Conservation (phyloP, 2,797 vertebrate genomes). For the Pangasius macronema region DNA sequence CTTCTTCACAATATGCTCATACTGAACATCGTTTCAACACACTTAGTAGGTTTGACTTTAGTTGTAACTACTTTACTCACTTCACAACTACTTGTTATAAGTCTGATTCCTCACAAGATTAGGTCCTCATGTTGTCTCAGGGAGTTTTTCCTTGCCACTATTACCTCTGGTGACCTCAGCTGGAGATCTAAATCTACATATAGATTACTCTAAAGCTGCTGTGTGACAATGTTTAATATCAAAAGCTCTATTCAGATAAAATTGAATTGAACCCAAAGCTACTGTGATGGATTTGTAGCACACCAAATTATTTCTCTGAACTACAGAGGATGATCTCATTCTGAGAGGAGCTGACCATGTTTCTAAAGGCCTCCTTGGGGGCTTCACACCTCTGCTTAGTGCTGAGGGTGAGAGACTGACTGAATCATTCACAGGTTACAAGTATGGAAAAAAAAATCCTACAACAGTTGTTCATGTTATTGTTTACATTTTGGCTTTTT, state of each 20-base stretch:
- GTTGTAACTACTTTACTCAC: background rate
- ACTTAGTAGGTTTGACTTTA: background rate
- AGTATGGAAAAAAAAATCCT: background rate
- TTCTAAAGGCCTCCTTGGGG: background rate
- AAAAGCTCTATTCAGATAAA: background rate
- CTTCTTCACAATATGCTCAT: background rate
- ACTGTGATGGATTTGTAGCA: background rate
- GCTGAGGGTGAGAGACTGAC: slow-evolving; percentile 22
- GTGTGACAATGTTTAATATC: background rate
- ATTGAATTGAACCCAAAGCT: background rate
- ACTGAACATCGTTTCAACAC: background rate
- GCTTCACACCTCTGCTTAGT: slow-evolving; percentile 32
- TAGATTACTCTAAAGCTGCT: background rate
- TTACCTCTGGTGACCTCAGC: background rate
- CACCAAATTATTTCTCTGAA: background rate
- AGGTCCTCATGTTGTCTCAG: background rate
- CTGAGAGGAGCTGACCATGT: slow-evolving; percentile 21
- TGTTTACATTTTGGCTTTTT: background rate
- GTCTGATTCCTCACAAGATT: background rate
- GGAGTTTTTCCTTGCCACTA: background rate
- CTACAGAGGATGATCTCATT: background rate
- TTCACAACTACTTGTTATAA: background rate
- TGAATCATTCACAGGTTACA: slow-evolving; percentile 18
- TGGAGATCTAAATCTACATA: background rate
- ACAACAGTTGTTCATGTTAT: background rate